Evolutionary conservation across 2,888 invertebrate species (phyloP).

Genomic region (Epicampocera succincta): DNA sequence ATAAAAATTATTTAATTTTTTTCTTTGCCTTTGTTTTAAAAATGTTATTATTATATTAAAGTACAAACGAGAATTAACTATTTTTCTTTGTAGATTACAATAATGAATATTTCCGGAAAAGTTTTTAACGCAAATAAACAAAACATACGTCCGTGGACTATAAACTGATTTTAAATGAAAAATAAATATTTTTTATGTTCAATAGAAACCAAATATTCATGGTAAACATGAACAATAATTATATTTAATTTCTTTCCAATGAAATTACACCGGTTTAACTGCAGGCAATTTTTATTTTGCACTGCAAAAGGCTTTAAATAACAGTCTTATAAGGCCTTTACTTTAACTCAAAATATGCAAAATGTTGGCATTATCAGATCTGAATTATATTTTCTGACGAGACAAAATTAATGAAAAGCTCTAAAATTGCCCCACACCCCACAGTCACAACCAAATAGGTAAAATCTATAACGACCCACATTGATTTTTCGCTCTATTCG

Average conservation of each 20-base stretch:
- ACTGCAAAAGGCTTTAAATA: no score
- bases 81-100: conserved; percentile 27
- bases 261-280: neutral
- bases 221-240: conserved; percentile 14
- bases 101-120: conserved; percentile 27
- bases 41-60: conserved; percentile 37
- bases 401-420: no score
- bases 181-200: neutral
- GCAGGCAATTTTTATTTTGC: no score
- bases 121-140: conserved; percentile 23
- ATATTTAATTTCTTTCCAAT: neutral
- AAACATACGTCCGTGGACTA: conserved; percentile 16
- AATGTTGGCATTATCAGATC: no score
- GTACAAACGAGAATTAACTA: conserved; percentile 37
- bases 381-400: no score
- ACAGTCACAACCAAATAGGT: no score
- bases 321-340: no score
- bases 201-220: neutral
- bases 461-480: no score
- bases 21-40: conserved; percentile 8
- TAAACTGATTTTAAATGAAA: neutral
- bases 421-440: no score
- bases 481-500: no score
- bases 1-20: conserved; percentile 17
- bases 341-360: no score